These are phyloP conservation scores for Thryonomys swinderianus DNA, from an alignment of 2,113 vertebrate species.

Conservation along the genomic window DNA sequence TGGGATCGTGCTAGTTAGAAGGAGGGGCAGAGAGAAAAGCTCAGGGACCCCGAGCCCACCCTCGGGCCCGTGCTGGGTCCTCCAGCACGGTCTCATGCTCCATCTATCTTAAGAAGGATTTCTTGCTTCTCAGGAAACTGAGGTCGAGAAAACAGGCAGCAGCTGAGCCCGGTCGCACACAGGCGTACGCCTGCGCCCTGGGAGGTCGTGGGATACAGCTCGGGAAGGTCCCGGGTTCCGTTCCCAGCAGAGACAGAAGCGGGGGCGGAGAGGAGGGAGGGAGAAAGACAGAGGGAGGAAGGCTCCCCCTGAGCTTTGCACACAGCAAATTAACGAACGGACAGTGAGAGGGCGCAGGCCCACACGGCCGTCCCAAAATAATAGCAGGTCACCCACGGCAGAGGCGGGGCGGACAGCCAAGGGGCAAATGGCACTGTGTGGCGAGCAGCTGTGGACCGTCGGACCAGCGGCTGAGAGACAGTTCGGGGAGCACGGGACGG, in stretches of 20 bases:
- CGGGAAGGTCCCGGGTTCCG: not conserved
- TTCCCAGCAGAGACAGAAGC: not conserved
- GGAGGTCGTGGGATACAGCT: not conserved
- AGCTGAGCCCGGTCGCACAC: not conserved
- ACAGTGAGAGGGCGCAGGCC: fast-evolving
- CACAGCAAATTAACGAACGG: no score
- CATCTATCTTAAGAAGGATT: not conserved
- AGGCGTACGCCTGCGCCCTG: not conserved
- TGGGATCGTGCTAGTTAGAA: not conserved
- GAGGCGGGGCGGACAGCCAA: fast-evolving
- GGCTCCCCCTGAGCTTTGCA: no score
- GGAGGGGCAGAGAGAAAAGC: not conserved
- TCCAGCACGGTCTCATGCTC: not conserved
- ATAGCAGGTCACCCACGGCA: fast-evolving
- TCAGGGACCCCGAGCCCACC: not conserved
- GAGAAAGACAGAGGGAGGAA: not conserved
- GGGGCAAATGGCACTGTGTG: fast-evolving
- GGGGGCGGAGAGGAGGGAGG: not conserved
- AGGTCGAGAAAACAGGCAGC: not conserved
- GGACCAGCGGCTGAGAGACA: no score
- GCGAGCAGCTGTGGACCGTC: not conserved
- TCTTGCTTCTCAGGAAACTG: not conserved
- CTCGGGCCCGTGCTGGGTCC: no score
- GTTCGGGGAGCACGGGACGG: not conserved
- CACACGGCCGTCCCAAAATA: not conserved